Conservation (phyloP, 2,797 vertebrate species). For the Lindbergichthys nudifrons region DNA sequence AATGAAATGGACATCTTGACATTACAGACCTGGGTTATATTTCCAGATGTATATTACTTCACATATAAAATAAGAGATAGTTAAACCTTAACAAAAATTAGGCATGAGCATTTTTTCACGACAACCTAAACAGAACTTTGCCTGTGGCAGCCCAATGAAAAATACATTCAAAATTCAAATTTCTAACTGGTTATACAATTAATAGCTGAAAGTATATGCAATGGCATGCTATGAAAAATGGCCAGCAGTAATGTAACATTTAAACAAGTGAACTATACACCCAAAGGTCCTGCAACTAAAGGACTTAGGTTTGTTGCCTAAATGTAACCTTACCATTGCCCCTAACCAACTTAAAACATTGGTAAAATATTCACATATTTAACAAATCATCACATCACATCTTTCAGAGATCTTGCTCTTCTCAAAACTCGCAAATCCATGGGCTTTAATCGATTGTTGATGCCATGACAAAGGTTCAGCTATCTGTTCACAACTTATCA, state of each 20-base stretch:
- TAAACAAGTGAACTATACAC: too few species aligned
- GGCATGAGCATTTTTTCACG: neutral
- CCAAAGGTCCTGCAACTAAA: too few species aligned
- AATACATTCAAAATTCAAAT: neutral
- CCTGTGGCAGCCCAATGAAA: neutral
- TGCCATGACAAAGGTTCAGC: neutral
- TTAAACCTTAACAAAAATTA: neutral
- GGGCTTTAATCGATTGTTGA: neutral
- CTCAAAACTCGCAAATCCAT: too few species aligned
- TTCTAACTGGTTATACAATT: too few species aligned
- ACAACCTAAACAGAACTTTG: neutral
- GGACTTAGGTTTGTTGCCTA: too few species aligned
- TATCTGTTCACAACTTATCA: constrained; percentile 2
- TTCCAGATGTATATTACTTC: neutral
- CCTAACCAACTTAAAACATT: neutral
- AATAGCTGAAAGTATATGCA: too few species aligned
- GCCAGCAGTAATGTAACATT: too few species aligned
- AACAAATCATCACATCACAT: neutral
- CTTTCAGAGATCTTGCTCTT: too few species aligned
- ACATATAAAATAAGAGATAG: too few species aligned
- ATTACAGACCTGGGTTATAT: neutral
- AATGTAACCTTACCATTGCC: too few species aligned
- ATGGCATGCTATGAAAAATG: too few species aligned
- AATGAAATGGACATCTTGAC: too few species aligned
- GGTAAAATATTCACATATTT: neutral